Percentiles rank a stretch among this genome's conserved stretches.
phyloP scores from a whole-genome alignment of 2,113 vertebrate species.

The Saccopteryx leptura region DNA sequence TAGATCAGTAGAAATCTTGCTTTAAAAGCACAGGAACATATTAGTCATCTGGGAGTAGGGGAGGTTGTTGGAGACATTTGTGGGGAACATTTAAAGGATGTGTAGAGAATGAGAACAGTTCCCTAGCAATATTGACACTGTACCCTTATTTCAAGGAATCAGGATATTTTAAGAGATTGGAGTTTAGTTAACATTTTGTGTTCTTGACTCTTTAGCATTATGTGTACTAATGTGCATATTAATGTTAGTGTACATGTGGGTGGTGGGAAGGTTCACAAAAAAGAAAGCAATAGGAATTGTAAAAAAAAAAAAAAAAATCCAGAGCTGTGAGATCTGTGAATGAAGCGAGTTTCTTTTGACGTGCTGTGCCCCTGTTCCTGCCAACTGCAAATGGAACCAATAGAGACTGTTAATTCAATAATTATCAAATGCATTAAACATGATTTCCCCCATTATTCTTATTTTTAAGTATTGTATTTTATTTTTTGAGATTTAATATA shows the following conservation, averaged over 20 bases:
- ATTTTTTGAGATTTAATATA: slow-evolving; percentile 64
- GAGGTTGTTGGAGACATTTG: not conserved
- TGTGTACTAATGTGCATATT: not conserved
- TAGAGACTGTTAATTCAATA: slow-evolving; percentile 18
- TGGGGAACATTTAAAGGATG: not conserved
- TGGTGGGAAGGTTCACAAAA: not conserved
- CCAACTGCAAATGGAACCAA: not conserved
- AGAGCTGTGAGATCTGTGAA: not conserved
- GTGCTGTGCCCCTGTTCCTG: not conserved
- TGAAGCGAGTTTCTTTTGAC: not conserved
- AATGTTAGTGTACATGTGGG: not conserved
- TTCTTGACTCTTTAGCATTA: slow-evolving; percentile 1
- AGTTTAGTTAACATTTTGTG: not conserved
- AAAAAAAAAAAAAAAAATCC: not conserved
- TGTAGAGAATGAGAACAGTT: not conserved
- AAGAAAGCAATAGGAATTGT: not conserved
- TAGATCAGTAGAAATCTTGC: slow-evolving; percentile 9
- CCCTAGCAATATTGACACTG: not conserved
- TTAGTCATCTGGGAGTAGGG: not conserved
- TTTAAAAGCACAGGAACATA: not conserved
- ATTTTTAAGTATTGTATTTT: slow-evolving; percentile 54
- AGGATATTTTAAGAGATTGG: not conserved
- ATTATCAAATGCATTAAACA: slow-evolving; percentile 40
- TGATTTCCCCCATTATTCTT: slow-evolving; percentile 6
- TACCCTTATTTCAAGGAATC: not conserved